Evolutionary conservation across 2,113 vertebrate genomes (phyloP).

Genomic region (Podarcis cretensis): DNA sequence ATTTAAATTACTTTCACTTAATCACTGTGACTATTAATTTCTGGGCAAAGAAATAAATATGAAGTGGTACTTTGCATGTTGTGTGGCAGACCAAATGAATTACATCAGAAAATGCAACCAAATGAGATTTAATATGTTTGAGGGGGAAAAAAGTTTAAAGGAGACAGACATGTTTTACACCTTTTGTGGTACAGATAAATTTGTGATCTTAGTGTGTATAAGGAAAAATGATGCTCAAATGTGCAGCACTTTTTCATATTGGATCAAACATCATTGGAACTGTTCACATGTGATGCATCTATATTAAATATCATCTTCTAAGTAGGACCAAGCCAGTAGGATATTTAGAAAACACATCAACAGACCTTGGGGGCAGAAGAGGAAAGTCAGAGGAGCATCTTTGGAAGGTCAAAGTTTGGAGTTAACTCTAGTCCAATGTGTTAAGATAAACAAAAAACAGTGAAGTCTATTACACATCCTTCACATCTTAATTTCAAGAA

Average conservation of each 20-base stretch:
- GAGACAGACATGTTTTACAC: constrained; percentile 42
- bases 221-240: constrained; percentile 65
- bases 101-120: constrained; percentile 30
- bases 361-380: constrained; percentile 56
- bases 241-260: constrained; percentile 75
- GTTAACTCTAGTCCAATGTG: constrained; percentile 57
- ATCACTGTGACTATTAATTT: constrained; percentile 44
- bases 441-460: constrained; percentile 49
- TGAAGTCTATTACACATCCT: constrained; percentile 56
- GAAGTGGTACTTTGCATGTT: neutral
- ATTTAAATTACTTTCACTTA: constrained; percentile 30
- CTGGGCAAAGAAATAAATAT: constrained; percentile 28
- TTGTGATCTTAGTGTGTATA: constrained; percentile 28
- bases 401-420: constrained; percentile 62
- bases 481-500: constrained; percentile 60
- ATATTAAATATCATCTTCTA: constrained; percentile 65
- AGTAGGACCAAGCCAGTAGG: constrained; percentile 63
- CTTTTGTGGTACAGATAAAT: constrained; percentile 39
- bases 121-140: constrained; percentile 27
- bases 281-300: constrained; percentile 70
- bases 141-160: constrained; percentile 23
- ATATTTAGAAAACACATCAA: constrained; percentile 71
- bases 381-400: constrained; percentile 58
- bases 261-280: constrained; percentile 66
- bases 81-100: neutral